Evolutionary conservation across 2,113 vertebrate species (phyloP), one percentile per base, ranked within the genome.

Genomic region (Silurus asotus): DNA sequence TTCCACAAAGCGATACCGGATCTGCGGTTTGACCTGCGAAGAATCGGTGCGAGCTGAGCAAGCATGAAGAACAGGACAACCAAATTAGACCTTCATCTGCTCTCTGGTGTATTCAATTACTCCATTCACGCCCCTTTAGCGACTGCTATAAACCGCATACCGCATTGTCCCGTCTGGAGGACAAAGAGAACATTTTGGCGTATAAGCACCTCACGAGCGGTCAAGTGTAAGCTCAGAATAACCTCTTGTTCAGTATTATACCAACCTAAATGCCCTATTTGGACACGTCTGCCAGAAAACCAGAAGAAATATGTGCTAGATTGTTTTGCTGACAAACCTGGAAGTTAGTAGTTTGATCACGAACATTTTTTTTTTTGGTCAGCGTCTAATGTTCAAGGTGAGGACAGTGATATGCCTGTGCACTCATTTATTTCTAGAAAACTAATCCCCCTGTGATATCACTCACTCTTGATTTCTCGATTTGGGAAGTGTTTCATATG

Each of bases 21-120:
- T 92, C 90, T 90, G 87, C 80, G 62, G 69, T 76, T 86, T 93
- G 94, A 94, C 92, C 92, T 91, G 89, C 64, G 84, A 90, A 91
- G 91, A 92, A 94, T 93, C 72, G 55, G 82, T 85, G 88, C 88
- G 67, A 28, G 88, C 75, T 25, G 75, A 81, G 89, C 28, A 70
- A 81, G 70, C n/a, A 72, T 79, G 81, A 89, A 84, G 83, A 87
- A 70, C 88, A 90, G 86, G 78, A 81, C 62, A 82, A 90, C 55
- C n/a, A 69, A 72, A 65, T 83, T 76, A 62, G 84, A 25, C 65
- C 70, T 84, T 86, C 76, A 80, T 90, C 77, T 87, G 86, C 88
- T 87, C 48, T 65, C 62, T 80, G 89, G 69, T 62, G 86, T 88
- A 90, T 93, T 93, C 89, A 75, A 55, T 85, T 88, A 88, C 85